These are phyloP conservation scores for Steatocranus sp. DNA, from an alignment of 2,797 vertebrate genomes.

Conservation along the genomic window DNA sequence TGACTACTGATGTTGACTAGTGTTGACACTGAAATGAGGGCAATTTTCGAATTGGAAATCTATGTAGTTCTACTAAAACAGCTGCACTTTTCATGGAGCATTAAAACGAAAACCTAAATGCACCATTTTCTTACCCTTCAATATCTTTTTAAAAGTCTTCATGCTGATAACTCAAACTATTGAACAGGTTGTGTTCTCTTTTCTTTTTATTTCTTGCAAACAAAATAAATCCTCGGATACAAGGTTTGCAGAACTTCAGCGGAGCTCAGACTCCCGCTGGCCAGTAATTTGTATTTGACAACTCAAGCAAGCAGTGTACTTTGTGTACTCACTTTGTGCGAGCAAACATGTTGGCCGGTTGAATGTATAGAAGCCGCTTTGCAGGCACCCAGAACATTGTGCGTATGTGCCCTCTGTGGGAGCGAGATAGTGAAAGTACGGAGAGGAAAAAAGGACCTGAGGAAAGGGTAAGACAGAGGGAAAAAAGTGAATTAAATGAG, in stretches of 20 bases:
- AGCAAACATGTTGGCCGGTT: constrained; percentile 76
- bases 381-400: constrained; percentile 71
- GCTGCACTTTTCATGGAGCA: background rate
- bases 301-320: constrained; percentile 76
- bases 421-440: constrained; percentile 53
- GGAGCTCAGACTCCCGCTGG: constrained; percentile 67
- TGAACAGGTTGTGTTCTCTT: constrained; percentile 3
- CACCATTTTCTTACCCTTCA: constrained; percentile 13
- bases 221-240: constrained; percentile 72
- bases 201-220: constrained; percentile 43
- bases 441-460: constrained; percentile 11
- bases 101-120: constrained; percentile 21
- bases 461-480: constrained; percentile 32
- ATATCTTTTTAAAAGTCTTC: background rate
- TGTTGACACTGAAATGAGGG: background rate
- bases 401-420: constrained; percentile 73
- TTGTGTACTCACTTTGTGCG: constrained; percentile 74
- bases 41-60: background rate
- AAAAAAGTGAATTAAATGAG: constrained; percentile 55
- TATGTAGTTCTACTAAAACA: background rate
- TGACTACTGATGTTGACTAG: background rate
- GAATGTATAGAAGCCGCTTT: constrained; percentile 75
- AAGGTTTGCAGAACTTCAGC: constrained; percentile 67
- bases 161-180: constrained; percentile 17
- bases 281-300: constrained; percentile 83